A percentile compares a stretch with the other conserved stretches of the same genome.
These are phyloP conservation scores for Drosophila helvetica DNA, from an alignment of 2,888 invertebrate species.

Conservation along the genomic window DNA sequence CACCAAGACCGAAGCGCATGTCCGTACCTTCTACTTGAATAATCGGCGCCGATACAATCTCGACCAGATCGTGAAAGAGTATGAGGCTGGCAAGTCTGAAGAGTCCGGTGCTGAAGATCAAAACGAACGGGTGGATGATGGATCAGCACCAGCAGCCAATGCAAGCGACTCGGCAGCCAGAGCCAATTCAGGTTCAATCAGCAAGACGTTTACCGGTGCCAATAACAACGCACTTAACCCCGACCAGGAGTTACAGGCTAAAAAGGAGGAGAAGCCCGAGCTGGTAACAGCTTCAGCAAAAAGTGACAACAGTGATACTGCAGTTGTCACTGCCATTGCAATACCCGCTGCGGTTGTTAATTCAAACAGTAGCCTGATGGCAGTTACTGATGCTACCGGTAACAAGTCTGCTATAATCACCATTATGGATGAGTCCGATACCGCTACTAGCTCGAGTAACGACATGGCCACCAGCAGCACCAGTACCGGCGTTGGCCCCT, in stretches of 20 bases:
- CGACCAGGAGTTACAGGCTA: slow-evolving; percentile 36
- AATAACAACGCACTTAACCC: slow-evolving; percentile 26
- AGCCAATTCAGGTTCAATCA: slow-evolving; percentile 10
- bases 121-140: slow-evolving; percentile 9
- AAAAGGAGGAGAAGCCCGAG: slow-evolving; percentile 64
- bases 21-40: slow-evolving; percentile 95
- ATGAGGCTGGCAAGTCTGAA: slow-evolving; percentile 86
- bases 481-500: slow-evolving; percentile 18
- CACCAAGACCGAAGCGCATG: slow-evolving; percentile 96
- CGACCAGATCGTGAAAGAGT: slow-evolving; percentile 93
- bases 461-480: slow-evolving; percentile 35
- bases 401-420: slow-evolving; percentile 64
- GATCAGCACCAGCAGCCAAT: slow-evolving; percentile 11
- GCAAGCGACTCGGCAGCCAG: not conserved
- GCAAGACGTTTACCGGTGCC: slow-evolving; percentile 28
- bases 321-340: not conserved
- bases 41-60: slow-evolving; percentile 95
- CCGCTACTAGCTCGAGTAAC: slow-evolving; percentile 69
- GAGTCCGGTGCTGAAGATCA: slow-evolving; percentile 50
- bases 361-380: not conserved
- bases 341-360: not conserved
- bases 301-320: slow-evolving; percentile 4
- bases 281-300: slow-evolving; percentile 16
- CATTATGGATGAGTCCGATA: slow-evolving; percentile 83
- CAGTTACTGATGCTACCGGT: not conserved